phyloP scores from a whole-genome alignment of 2,888 invertebrate genomes.

The Drosophila pegasa region DNA sequence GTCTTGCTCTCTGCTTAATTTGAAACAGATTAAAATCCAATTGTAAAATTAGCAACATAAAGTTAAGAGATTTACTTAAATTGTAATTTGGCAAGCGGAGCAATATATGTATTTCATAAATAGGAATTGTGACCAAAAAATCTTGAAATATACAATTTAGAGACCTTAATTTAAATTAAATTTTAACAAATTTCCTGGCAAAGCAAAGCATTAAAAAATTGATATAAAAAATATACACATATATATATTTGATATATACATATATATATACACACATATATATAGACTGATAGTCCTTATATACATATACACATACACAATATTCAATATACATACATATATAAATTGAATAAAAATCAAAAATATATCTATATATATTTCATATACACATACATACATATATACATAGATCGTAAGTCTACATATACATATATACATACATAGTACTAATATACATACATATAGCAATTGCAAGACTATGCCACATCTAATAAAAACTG shows the following conservation, averaged over 20 bases:
- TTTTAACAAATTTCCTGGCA: no score
- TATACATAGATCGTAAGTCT: neutral
- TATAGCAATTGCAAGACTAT: neutral
- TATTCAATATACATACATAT: no score
- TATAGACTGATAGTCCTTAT: no score
- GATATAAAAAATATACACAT: no score
- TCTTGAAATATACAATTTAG: no score
- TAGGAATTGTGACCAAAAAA: no score
- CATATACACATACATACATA: neutral
- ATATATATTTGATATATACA: no score
- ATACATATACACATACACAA: no score
- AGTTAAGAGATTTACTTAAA: neutral
- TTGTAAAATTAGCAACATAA: neutral
- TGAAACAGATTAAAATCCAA: neutral
- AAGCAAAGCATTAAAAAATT: no score
- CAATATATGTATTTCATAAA: no score
- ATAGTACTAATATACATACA: neutral
- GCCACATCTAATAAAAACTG: neutral
- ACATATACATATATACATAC: neutral
- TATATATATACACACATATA: no score
- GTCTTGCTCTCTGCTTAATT: neutral
- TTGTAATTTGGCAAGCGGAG: conserved; percentile 1
- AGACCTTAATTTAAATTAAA: no score
- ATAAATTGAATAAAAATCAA: neutral
- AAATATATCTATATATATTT: neutral